Base-by-base conservation (phyloP, 23 tunicate genomes). In the Clavelina lepadiformis region DNA sequence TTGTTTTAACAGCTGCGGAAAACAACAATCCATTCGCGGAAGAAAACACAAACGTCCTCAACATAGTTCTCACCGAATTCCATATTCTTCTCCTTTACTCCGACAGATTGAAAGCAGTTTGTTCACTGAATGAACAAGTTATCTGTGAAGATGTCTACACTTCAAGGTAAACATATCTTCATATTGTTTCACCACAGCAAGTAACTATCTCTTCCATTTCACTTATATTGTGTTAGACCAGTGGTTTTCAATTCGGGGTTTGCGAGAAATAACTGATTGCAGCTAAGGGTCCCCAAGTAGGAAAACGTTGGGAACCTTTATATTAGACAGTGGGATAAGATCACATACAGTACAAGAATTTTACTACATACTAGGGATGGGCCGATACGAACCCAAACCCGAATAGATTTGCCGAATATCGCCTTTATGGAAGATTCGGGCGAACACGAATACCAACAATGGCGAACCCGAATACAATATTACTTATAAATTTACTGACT, bases 41-140 rank as follows among this genome's bases (percentile, higher is more conserved):
- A 6, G 45, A 63, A 0, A 61, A 51, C 18, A 53, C 20, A 6
- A 72, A 63, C 32, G 78, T 85, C 18, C 45, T 85, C 20, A 86
- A 38, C 61, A 46, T 85, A 20, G 77, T 69, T 18, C 46, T 85
- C 29, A 85, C 94, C 21, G 84, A 85, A 32, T 85, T 85, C 58
- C 94, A 85, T 46, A 11, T 85, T 33, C 74, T 85, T 18, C 37
- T 85, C 0, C 61, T 85, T 8, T 85, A 85, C 51, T 3, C 72
- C 34, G 84, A 85, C 56, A 54, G 84, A 26, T 28, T 85, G 45
- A 77, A 65, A 63, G 79, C 73, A 13, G 34, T 85, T 21, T 85
- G 94, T 72, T 50, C 79, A 5, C 58, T 85, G 1, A 85, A 85
- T 51, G 94, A 85, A 75, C 84, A 85, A 65, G 65, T 77, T 30